Evolutionary conservation across 2,113 vertebrate genomes (phyloP).

Genomic region (Sander vitreus): DNA sequence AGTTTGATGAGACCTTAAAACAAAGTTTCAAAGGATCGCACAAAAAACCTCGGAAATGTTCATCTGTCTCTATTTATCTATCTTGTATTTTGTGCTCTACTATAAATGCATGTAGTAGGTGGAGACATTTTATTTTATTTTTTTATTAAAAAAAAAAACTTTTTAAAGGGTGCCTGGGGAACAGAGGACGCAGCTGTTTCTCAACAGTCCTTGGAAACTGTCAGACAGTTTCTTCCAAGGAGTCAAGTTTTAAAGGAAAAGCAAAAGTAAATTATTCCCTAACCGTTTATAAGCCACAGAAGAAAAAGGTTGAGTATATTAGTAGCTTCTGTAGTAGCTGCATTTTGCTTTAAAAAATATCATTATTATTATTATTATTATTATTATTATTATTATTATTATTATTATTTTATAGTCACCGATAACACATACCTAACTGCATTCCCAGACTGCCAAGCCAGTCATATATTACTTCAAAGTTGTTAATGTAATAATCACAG

Average conservation of each 20-base stretch:
- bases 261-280: not conserved
- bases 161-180: not conserved
- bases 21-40: constrained; percentile 7
- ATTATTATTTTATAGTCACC: not conserved
- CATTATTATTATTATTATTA: not conserved
- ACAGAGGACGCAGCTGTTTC: not conserved
- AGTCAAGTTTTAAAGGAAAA: constrained; percentile 12
- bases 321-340: not conserved
- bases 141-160: not conserved
- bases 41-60: not conserved
- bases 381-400: not conserved
- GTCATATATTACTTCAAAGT: not conserved
- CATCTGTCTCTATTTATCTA: not conserved
- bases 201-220: not conserved
- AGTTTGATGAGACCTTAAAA: constrained; percentile 12
- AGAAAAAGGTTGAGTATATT: not conserved
- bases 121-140: not conserved
- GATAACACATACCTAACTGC: not conserved
- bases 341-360: not conserved
- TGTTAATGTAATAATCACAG: not conserved
- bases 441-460: not conserved
- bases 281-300: not conserved
- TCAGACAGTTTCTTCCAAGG: not conserved
- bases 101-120: constrained; percentile 7
- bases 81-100: not conserved